Conservation (phyloP, 92 coral and sea anemone genomes). For the Meandrina meandrites region DNA sequence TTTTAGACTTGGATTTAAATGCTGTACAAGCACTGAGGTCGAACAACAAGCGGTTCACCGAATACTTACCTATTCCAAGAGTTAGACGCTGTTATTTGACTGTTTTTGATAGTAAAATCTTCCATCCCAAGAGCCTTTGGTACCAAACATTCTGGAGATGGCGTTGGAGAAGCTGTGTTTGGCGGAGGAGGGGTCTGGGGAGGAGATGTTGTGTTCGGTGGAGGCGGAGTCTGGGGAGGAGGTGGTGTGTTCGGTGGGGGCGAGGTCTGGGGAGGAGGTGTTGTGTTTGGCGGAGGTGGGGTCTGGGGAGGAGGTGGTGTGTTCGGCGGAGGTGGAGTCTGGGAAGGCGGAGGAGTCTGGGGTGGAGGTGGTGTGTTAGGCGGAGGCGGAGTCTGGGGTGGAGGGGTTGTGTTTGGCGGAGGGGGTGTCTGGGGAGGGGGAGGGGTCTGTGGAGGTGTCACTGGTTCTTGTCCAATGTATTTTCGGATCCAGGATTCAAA, state of each 20-base stretch:
- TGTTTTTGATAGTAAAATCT: conserved; percentile 52
- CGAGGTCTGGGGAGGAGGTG: conserved; percentile 26
- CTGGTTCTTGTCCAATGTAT: conserved; percentile 51
- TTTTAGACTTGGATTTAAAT: neutral
- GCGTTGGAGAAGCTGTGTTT: neutral
- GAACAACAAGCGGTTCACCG: too few relatives aligned
- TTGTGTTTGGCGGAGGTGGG: conserved; percentile 6
- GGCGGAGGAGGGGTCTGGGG: conserved; percentile 26
- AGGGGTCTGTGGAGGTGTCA: conserved; percentile 35
- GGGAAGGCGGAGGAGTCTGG: conserved; percentile 8
- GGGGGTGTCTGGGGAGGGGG: conserved; percentile 46
- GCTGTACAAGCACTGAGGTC: too few relatives aligned
- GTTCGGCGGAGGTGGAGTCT: conserved; percentile 3
- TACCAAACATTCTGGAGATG: conserved; percentile 24
- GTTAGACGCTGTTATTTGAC: conserved; percentile 53
- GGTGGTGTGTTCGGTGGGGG: conserved; percentile 45
- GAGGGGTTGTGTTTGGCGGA: conserved; percentile 28
- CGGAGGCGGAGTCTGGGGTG: neutral
- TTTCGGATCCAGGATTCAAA: conserved; percentile 70
- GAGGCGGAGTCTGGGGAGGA: conserved; percentile 26
- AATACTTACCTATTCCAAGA: conserved; percentile 47
- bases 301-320: conserved; percentile 13
- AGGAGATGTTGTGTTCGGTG: conserved; percentile 34
- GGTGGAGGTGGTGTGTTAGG: conserved; percentile 7
- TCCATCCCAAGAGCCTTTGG: conserved; percentile 63